These are phyloP conservation scores for Miniopterus natalensis DNA, from an alignment of 2,113 vertebrate species.

Conservation along the genomic window DNA sequence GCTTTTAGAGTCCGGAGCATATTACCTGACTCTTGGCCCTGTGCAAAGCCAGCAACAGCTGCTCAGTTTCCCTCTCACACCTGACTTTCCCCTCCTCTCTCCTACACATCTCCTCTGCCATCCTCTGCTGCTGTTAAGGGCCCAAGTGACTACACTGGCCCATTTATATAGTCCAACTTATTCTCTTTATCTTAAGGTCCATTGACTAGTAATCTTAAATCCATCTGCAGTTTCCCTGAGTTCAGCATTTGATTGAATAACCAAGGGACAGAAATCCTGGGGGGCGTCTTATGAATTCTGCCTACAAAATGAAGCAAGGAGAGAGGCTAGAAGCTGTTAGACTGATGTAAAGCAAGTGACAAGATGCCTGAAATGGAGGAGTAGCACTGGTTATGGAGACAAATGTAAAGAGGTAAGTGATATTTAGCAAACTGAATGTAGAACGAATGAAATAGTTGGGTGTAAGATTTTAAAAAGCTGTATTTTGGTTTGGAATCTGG, in stretches of 20 bases:
- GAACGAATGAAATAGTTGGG: background rate
- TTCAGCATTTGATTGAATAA: background rate
- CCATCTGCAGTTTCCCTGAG: background rate
- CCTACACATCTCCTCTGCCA: background rate
- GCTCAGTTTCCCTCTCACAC: background rate
- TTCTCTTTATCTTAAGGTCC: background rate
- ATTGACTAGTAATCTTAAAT: background rate
- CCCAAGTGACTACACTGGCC: background rate
- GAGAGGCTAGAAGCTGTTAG: background rate
- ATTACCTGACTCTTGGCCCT: background rate
- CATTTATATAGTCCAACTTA: background rate
- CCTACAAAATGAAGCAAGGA: background rate
- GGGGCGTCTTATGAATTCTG: background rate
- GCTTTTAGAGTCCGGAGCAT: background rate
- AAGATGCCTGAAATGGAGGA: background rate
- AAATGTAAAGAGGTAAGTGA: background rate
- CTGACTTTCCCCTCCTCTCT: background rate
- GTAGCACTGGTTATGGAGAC: background rate
- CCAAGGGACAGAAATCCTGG: background rate
- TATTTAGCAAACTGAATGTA: background rate
- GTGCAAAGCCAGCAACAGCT: background rate
- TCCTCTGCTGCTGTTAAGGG: background rate
- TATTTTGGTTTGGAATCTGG: background rate
- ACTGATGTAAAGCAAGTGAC: background rate
- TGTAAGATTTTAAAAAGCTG: background rate